These are phyloP conservation scores for Drosophila athabasca DNA, from an alignment of 1,140 invertebrate genomes.

Conservation along the genomic window DNA sequence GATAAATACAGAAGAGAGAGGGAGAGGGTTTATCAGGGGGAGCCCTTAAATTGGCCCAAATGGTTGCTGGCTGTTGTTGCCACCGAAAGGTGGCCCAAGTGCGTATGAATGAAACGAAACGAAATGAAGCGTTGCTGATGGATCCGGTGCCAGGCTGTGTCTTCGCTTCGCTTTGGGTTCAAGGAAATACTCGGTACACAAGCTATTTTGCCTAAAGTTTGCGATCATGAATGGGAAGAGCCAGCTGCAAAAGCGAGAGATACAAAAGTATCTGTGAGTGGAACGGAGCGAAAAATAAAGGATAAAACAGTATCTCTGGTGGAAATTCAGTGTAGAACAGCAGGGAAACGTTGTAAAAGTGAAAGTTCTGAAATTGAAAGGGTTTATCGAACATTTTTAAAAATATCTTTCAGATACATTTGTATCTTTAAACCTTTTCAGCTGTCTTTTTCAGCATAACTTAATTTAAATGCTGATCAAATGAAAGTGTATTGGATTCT, in stretches of 20 bases:
- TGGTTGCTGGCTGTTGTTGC: constrained; percentile 5
- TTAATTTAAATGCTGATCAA: no score
- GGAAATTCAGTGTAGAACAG: no score
- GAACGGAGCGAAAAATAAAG: no score
- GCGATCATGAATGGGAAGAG: constrained; percentile 43
- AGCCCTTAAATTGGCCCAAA: constrained; percentile 71
- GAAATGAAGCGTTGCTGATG: no score
- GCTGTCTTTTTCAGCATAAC: no score
- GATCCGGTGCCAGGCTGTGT: background rate
- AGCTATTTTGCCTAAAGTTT: constrained; percentile 66
- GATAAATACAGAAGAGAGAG: constrained; percentile 10
- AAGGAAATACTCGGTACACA: constrained; percentile 53
- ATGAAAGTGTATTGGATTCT: no score
- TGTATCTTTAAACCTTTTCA: no score
- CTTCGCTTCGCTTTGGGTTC: constrained; percentile 24
- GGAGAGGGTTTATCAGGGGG: constrained; percentile 39
- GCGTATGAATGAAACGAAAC: constrained; percentile 57
- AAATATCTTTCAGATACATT: no score
- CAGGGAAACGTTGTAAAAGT: no score
- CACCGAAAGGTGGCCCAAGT: constrained; percentile 11
- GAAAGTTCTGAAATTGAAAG: no score
- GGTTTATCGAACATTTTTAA: no score
- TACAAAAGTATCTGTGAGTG: background rate
- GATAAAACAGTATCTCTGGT: no score
- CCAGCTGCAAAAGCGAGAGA: constrained; percentile 36